Conservation (phyloP, 2,797 vertebrate genomes). For the Sebastes itinus region DNA sequence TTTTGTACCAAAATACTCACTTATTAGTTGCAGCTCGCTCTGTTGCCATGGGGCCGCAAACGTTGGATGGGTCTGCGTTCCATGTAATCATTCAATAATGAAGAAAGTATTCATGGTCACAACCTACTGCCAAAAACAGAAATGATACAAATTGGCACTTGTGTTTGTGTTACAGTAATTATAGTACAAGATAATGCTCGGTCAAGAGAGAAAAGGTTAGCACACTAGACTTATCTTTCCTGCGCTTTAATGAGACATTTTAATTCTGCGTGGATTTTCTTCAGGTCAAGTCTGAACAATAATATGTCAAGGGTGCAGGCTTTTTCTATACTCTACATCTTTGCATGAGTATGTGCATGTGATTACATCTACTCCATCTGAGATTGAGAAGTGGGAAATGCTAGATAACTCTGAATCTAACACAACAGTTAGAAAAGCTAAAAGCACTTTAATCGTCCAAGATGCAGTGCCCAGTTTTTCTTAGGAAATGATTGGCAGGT, state of each 20-base stretch:
- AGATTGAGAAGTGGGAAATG: neutral
- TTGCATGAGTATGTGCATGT: neutral
- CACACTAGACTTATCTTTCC: neutral
- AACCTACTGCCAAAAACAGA: constrained; percentile 28
- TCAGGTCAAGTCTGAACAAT: neutral
- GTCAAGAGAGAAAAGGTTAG: neutral
- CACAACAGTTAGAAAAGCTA: neutral
- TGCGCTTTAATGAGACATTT: neutral
- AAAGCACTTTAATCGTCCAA: neutral
- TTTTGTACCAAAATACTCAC: constrained; percentile 84
- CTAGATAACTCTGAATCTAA: neutral
- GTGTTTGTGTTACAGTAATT: constrained; percentile 1
- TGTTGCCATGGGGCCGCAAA: constrained; percentile 79
- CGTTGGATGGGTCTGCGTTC: constrained; percentile 58
- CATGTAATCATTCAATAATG: constrained; percentile 61
- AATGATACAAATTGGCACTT: neutral
- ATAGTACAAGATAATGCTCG: neutral
- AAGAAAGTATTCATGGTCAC: constrained; percentile 42
- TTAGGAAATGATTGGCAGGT: constrained; percentile 44
- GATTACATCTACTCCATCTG: neutral
- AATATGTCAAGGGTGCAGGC: neutral
- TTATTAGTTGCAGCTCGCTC: constrained; percentile 77
- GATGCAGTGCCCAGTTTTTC: constrained; percentile 4
- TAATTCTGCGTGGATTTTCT: neutral
- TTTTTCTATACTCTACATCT: neutral